Evolutionary conservation across 2,113 vertebrate species (phyloP).

Genomic region (Ceyx cyanopectus): DNA sequence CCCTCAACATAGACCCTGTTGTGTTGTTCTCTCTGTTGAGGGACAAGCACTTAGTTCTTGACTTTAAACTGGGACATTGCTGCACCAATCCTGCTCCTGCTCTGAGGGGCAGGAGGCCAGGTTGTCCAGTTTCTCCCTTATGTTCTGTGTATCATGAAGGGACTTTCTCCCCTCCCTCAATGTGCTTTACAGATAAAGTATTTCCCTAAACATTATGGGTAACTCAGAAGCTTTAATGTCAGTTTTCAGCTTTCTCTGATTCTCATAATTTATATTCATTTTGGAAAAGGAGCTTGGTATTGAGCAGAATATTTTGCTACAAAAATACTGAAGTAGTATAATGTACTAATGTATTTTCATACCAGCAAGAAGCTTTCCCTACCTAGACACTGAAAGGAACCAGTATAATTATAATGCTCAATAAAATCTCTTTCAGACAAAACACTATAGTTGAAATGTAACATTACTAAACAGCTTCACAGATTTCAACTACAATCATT

Average conservation of each 20-base stretch:
- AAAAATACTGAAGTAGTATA: not conserved
- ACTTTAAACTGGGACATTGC: not conserved
- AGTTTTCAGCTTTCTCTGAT: not conserved
- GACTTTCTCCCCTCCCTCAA: not conserved
- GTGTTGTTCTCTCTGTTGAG: not conserved
- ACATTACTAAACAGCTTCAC: not conserved
- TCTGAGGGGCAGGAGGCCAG: not conserved
- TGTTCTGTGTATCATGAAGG: not conserved
- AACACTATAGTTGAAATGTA: not conserved
- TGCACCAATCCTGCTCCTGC: not conserved
- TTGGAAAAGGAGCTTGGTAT: not conserved
- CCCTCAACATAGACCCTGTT: not conserved
- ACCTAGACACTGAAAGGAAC: not conserved
- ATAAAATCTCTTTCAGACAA: not conserved
- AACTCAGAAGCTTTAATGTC: not conserved
- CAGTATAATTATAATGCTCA: not conserved
- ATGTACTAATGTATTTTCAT: not conserved
- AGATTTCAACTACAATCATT: not conserved
- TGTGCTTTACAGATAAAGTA: not conserved
- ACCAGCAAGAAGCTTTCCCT: not conserved
- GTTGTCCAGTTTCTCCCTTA: not conserved
- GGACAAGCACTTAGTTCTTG: not conserved
- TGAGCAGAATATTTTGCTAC: not conserved
- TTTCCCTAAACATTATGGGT: not conserved
- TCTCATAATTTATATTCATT: not conserved